Conservation (phyloP, 1,140 invertebrate genomes). For the Meteorus sp. region DNA sequence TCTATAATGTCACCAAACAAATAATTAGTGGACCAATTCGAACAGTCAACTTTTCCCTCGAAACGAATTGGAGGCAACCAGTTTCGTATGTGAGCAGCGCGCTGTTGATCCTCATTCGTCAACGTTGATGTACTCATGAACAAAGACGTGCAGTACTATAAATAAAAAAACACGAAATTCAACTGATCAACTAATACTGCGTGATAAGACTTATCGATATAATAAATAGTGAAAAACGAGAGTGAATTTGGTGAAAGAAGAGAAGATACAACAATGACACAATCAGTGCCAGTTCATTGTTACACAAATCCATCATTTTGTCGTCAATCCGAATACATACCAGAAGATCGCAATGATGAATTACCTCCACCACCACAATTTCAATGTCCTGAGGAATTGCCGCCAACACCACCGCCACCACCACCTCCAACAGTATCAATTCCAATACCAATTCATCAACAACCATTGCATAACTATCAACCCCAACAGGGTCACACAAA, state of each 20-base stretch:
- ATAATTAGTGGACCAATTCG: constrained; percentile 16
- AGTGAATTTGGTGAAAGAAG: constrained; percentile 1
- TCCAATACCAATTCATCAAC: constrained; percentile 7
- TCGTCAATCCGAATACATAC: constrained; percentile 68
- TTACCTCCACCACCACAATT: constrained; percentile 48
- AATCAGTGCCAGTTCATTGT: constrained; percentile 54
- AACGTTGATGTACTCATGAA: too few species aligned
- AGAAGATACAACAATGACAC: constrained; percentile 30
- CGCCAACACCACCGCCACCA: constrained; percentile 48
- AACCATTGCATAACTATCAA: constrained; percentile 10
- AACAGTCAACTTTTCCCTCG: constrained; percentile 43
- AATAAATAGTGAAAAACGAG: neutral
- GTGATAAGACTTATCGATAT: neutral
- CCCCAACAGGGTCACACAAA: constrained; percentile 42
- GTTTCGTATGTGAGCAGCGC: constrained; percentile 42
- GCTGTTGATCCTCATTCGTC: constrained; percentile 38
- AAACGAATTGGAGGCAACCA: constrained; percentile 40
- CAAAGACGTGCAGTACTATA: too few species aligned
- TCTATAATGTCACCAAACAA: neutral
- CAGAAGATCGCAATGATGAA: constrained; percentile 33
- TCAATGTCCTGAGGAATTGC: constrained; percentile 45
- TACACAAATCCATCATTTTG: constrained; percentile 79
- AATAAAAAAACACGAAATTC: neutral
- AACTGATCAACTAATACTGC: neutral
- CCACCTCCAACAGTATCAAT: constrained; percentile 9